Conservation (phyloP, 2,797 vertebrate genomes). For the Lates japonicus region DNA sequence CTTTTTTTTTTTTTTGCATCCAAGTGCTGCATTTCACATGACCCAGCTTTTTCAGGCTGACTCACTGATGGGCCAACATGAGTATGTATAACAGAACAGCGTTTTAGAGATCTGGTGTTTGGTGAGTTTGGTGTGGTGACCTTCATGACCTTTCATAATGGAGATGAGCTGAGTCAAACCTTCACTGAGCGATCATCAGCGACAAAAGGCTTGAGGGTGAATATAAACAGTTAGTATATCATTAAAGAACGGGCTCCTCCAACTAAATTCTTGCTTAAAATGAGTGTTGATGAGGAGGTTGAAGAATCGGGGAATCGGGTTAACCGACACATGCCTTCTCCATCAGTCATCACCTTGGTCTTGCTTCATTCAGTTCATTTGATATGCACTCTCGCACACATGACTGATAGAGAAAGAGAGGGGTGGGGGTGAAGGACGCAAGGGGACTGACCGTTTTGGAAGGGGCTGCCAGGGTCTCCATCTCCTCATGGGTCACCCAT, state of each 20-base stretch:
- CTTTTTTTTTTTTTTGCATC: background rate
- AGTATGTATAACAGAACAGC: background rate
- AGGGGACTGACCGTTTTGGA: constrained; percentile 96
- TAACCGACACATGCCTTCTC: constrained; percentile 34
- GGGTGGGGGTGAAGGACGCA: constrained; percentile 48
- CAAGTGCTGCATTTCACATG: background rate
- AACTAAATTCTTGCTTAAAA: background rate
- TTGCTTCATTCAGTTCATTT: constrained; percentile 1
- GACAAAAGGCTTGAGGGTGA: constrained; percentile 9
- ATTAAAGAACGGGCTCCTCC: background rate
- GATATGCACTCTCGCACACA: constrained; percentile 15
- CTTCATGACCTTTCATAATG: constrained; percentile 18
- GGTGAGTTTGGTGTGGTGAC: background rate
- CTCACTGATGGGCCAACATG: background rate
- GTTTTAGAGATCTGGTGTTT: constrained; percentile 4
- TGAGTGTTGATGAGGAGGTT: constrained; percentile 25
- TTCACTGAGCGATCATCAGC: background rate
- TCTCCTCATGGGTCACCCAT: constrained; percentile 99
- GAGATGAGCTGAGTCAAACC: constrained; percentile 3
- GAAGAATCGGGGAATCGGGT: constrained; percentile 7
- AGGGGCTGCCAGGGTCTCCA: constrained; percentile 97
- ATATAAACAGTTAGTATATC: background rate
- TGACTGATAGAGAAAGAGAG: constrained; percentile 28
- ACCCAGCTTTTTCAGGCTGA: background rate
- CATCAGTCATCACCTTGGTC: constrained; percentile 20